Conservation (phyloP, 2,113 vertebrate species). For the Aldabrachelys gigantea region DNA sequence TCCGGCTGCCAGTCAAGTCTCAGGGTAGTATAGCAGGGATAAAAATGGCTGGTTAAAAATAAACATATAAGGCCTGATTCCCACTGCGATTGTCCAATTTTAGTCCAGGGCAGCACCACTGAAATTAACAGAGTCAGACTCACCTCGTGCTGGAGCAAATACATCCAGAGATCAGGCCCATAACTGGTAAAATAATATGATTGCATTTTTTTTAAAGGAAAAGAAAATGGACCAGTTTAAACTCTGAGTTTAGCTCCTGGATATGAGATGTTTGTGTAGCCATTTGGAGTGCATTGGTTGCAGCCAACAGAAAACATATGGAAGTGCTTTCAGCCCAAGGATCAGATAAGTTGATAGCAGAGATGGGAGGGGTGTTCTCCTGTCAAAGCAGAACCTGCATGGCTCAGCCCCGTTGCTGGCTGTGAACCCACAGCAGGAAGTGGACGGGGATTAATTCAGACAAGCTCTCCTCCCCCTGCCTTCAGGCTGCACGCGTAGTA, state of each 20-base stretch:
- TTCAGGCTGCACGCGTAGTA: background rate
- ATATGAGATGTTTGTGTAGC: fast-evolving
- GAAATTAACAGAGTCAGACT: fast-evolving
- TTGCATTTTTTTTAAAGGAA: background rate
- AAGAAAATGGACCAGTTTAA: background rate
- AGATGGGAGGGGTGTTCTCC: background rate
- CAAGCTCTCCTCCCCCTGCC: background rate
- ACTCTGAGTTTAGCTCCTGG: background rate
- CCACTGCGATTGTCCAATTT: background rate
- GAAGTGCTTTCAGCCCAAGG: background rate
- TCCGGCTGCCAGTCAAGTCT: background rate
- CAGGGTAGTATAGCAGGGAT: background rate
- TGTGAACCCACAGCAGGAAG: fast-evolving
- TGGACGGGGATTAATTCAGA: fast-evolving
- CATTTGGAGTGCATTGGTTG: background rate
- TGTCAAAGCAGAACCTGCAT: background rate
- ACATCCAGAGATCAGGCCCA: fast-evolving
- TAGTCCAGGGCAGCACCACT: background rate
- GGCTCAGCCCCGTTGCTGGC: background rate
- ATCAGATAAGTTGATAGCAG: background rate
- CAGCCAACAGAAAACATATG: background rate
- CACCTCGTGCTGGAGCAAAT: fast-evolving
- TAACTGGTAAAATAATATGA: background rate
- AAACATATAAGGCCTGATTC: background rate
- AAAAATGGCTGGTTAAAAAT: background rate